Evolutionary conservation across 2,888 invertebrate genomes (phyloP), one percentile per base, ranked within the genome.

Genomic region (Philereme transversata): DNA sequence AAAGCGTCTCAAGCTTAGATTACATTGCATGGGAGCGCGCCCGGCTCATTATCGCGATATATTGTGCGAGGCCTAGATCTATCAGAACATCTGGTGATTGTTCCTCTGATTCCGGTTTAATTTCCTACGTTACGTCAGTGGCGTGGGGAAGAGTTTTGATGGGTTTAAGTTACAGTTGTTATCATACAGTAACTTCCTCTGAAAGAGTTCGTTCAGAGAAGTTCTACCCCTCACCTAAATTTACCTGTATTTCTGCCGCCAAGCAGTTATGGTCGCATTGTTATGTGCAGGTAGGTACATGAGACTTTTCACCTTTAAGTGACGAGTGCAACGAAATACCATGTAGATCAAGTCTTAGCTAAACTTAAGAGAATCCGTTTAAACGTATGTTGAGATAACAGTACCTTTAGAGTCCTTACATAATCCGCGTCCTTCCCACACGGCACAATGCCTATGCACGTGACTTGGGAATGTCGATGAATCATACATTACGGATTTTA

Each of bases 1-100:
- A 43, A 33, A n/a, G 51, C 51, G 54, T 67, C 69, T 73, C 70
- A 58, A 68, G 70, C 66, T 64, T 33, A 58, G 59, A 59, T 56
- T 60, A 51, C 54, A 56, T 64, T 57, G 62, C 71, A 69, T 82
- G 80, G 71, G 82, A 77, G 76, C 73, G 36, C 44, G 22, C 61
- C 78, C 67, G 35, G 7, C 70, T 73, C 77, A 76, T 72, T 77
- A 79, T 81, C 80, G 67, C 68, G 49, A 67, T 75, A 71, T 77
- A 76, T 79, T 76, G 76, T 77, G 71, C 68, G 53, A 50, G 62
- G 56, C 64, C 61, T 62, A 68, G 72, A 8, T 40, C 6, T 6
- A 70, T 62, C 58, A 68, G 51, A 64, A 35, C 52, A 51, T 61
- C 61, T 58, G 60, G 45, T 58, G 68, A 64, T 64, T 60, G 56